A percentile compares a stretch with the other conserved stretches of the same genome.
Evolutionary conservation across 2,113 vertebrate genomes (phyloP).

Genomic region (Microcebus murinus): DNA sequence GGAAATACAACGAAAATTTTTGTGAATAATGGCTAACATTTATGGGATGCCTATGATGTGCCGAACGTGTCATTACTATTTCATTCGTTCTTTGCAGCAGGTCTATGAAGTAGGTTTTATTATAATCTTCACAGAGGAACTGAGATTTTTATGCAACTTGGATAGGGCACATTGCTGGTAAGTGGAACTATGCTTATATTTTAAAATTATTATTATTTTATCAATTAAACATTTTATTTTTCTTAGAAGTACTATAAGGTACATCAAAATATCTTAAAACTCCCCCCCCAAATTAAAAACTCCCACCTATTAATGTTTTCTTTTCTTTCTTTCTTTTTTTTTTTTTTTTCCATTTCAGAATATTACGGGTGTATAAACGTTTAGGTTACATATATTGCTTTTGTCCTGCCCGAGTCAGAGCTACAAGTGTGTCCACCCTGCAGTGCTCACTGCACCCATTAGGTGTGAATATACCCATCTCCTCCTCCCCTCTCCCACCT

Average conservation of each 20-base stretch:
- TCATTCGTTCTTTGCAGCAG: neutral
- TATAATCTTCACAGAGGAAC: neutral
- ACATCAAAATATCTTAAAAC: constrained; percentile 15
- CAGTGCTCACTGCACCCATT: too few species aligned
- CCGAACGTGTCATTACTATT: neutral
- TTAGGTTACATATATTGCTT: too few species aligned
- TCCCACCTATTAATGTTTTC: neutral
- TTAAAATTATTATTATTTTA: neutral
- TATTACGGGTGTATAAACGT: too few species aligned
- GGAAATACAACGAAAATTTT: neutral
- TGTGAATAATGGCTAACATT: neutral
- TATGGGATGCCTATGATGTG: neutral
- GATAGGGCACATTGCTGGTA: neutral
- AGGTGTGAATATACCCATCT: too few species aligned
- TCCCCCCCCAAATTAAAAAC: neutral
- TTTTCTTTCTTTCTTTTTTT: neutral
- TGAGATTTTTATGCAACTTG: neutral
- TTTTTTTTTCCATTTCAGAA: neutral
- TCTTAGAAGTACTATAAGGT: neutral
- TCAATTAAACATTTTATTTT: neutral
- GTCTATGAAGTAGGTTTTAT: neutral
- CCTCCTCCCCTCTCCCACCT: too few species aligned
- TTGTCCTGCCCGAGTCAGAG: too few species aligned
- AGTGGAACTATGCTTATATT: neutral
- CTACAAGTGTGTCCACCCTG: too few species aligned